phyloP scores from a whole-genome alignment of 2,888 invertebrate genomes.

The Physocephala rufipes region DNA sequence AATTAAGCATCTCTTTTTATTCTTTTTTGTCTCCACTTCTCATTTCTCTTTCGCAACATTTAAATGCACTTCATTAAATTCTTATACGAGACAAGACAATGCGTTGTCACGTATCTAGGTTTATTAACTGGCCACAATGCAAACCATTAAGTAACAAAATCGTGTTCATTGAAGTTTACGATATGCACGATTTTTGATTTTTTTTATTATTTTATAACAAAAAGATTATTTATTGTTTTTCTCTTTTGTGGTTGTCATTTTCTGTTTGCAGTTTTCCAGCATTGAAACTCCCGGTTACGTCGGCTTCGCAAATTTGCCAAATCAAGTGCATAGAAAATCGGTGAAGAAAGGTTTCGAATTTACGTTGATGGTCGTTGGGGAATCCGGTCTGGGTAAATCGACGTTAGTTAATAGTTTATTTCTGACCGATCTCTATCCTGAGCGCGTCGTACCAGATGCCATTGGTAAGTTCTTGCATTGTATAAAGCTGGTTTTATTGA shows the following conservation, averaged over 20 bases:
- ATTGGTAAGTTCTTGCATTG: constrained; percentile 72
- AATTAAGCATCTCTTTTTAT: too few relatives aligned
- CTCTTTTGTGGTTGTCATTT: constrained; percentile 19
- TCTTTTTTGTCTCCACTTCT: background rate
- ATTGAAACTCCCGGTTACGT: constrained; percentile 87
- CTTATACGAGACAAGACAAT: background rate
- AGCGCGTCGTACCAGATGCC: constrained; percentile 87
- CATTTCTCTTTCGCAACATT: background rate
- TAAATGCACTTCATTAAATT: constrained; percentile 15
- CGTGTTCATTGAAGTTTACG: background rate
- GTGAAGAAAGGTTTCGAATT: constrained; percentile 98
- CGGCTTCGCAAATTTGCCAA: constrained; percentile 85
- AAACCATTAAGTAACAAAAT: constrained; percentile 17
- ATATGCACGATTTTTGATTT: background rate
- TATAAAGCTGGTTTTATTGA: constrained; percentile 26
- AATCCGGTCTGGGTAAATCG: constrained; percentile 92
- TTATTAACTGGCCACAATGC: constrained; percentile 16
- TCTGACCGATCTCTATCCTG: constrained; percentile 93
- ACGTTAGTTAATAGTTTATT: constrained; percentile 95
- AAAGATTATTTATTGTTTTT: constrained; percentile 8
- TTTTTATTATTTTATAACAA: constrained; percentile 6
- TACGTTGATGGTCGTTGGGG: constrained; percentile 95
- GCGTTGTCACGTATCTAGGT: constrained; percentile 37
- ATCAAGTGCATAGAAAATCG: constrained; percentile 96
- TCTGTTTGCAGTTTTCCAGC: constrained; percentile 76